Base-by-base conservation (phyloP, 2,888 invertebrate genomes). In the Acleris cristana region DNA sequence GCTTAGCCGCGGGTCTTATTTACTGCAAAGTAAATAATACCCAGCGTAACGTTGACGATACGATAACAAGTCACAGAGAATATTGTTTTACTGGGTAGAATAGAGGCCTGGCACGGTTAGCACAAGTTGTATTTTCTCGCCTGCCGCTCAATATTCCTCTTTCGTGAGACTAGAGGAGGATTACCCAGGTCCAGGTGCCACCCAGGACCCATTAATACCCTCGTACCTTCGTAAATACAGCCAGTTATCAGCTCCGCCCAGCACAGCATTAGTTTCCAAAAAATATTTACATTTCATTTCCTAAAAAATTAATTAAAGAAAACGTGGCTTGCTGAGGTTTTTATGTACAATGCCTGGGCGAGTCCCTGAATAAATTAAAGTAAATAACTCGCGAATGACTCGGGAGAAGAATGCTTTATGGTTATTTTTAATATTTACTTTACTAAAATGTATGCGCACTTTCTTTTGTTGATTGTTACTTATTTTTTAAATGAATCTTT, bases 301-400 rank as follows among this genome's bases (percentile, higher is more conserved):
- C 21, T 45, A 48, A 12, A 58, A 59, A 48, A 51, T 59, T 59
- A 59, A 60, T 60, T 60, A 58, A 58, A 58, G 45, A 58, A 58
- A 58, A 58, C 26, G 45, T 58, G 48, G 26, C 48, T 8, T n/a
- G 7, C 16, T 26, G 26, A 30, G 51, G 48, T 23, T 58, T 58
- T 60, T 60, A 60, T 51, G 34, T 51, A 60, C 59, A 51, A 51
- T 21, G 59, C 51, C 59, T 63, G 23, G 61, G 45, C 34, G 56
- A 56, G 56, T 34, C 23, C n/a, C 56, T 8, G 58, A 63, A 58
- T 63, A 67, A 67, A 58, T 67, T 67, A 58, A 63, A 67, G 63
- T 58, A 63, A 67, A 67, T 62, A 67, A 58, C 53, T 62, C 62
- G 44, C 19, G 8, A 44, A 19, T 21, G 21, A 48, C 57, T 45